Percentiles rank a stretch among this genome's conserved stretches.
Conservation (phyloP, 2,888 invertebrate species). For the Salticus scenicus region DNA sequence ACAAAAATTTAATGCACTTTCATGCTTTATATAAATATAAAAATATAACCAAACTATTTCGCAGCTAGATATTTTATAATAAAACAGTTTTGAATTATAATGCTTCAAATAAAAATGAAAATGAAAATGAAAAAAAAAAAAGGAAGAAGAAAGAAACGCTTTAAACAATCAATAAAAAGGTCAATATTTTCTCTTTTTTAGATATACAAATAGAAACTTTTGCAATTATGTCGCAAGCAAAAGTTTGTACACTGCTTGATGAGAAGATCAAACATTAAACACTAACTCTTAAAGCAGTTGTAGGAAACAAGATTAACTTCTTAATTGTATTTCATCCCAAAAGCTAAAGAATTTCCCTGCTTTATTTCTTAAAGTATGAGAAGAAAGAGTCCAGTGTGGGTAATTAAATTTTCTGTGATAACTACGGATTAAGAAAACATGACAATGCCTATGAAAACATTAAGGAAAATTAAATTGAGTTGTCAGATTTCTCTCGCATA, state of each 20-base stretch:
- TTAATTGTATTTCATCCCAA: not conserved
- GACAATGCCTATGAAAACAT: not conserved
- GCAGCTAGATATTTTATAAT: too few relatives aligned
- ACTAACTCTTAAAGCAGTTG: too few relatives aligned
- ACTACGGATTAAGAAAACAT: not conserved
- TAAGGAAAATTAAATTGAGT: not conserved
- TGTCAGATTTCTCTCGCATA: not conserved
- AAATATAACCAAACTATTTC: too few relatives aligned
- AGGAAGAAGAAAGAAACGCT: too few relatives aligned
- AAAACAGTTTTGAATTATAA: too few relatives aligned
- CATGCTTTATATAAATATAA: too few relatives aligned
- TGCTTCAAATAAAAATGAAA: too few relatives aligned
- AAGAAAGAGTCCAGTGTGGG: not conserved
- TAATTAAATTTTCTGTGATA: not conserved
- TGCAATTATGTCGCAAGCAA: not conserved
- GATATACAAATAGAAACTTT: too few relatives aligned
- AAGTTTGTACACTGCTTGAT: not conserved
- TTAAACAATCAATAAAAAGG: too few relatives aligned
- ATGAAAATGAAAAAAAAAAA: too few relatives aligned
- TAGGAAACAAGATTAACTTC: not conserved
- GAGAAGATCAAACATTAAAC: not conserved
- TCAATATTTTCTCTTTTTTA: too few relatives aligned
- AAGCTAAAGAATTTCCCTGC: not conserved
- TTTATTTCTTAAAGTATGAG: not conserved
- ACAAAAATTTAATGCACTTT: too few relatives aligned